A percentile compares a stretch with the other conserved stretches of the same genome.
Evolutionary conservation across 2,797 vertebrate species (phyloP).

Genomic region (Pitangus sulphuratus): DNA sequence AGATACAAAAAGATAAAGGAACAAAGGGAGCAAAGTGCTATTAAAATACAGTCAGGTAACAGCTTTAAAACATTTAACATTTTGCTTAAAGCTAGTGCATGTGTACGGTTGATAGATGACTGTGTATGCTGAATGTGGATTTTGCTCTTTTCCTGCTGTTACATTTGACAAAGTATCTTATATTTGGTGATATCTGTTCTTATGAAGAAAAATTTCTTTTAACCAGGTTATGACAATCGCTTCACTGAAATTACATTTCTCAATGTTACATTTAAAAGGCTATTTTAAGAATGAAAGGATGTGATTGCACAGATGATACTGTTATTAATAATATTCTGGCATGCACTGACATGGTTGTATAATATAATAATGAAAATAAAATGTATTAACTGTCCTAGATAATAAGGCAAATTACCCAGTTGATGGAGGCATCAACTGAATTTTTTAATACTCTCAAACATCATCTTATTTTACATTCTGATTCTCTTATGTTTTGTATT

Average conservation of each 20-base stretch:
- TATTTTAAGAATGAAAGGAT: not conserved
- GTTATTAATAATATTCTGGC: constrained; percentile 26
- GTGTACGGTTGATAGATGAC: not conserved
- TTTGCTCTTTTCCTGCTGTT: constrained; percentile 5
- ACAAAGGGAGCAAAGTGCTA: constrained; percentile 87
- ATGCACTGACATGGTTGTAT: not conserved
- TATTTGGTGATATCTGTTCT: not conserved
- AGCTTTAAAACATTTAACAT: not conserved
- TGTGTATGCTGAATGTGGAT: not conserved
- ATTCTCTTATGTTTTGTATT: not conserved
- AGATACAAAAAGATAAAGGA: constrained; percentile 85
- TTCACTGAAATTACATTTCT: constrained; percentile 43
- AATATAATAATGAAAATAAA: constrained; percentile 45
- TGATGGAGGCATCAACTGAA: not conserved
- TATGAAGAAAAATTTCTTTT: not conserved
- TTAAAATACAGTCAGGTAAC: constrained; percentile 94
- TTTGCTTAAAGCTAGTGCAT: not conserved
- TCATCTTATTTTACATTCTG: constrained; percentile 18
- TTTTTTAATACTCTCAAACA: constrained; percentile 13
- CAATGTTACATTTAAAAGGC: constrained; percentile 40
- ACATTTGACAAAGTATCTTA: constrained; percentile 5
- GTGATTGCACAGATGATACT: not conserved
- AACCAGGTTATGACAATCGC: constrained; percentile 13
- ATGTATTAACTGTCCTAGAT: not conserved
- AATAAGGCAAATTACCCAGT: constrained; percentile 12